phyloP scores from a whole-genome alignment of 2,797 vertebrate genomes.

The Telmatherina bonti region DNA sequence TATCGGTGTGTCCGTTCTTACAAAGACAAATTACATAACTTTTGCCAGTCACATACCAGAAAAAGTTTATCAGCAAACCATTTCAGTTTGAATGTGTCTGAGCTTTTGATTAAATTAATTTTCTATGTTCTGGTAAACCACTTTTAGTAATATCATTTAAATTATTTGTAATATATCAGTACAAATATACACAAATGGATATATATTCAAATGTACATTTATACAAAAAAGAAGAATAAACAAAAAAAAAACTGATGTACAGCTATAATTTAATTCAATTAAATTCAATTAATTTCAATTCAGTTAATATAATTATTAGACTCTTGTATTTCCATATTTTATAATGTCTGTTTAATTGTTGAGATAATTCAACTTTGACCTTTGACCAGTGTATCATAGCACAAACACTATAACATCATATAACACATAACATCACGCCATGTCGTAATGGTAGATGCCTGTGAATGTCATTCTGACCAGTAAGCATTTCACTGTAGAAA shows the following conservation, averaged over 20 bases:
- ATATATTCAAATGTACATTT: too few species aligned
- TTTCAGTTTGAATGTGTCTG: too few species aligned
- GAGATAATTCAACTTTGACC: neutral
- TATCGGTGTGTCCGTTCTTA: neutral
- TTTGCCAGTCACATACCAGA: neutral
- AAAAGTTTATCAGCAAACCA: neutral
- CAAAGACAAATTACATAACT: neutral
- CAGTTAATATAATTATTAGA: too few species aligned
- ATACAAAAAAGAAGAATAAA: too few species aligned
- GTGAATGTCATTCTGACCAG: neutral
- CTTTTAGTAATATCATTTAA: too few species aligned
- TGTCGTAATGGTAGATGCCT: neutral
- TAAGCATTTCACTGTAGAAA: neutral
- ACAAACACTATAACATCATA: neutral
- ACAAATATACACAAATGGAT: too few species aligned
- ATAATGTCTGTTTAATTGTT: neutral
- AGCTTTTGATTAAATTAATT: too few species aligned
- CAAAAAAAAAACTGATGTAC: too few species aligned
- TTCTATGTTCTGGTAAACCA: too few species aligned
- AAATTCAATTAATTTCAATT: too few species aligned
- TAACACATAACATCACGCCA: neutral
- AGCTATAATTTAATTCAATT: too few species aligned
- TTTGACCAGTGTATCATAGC: neutral
- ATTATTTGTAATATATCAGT: too few species aligned
- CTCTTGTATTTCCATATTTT: neutral